Conservation (phyloP, 2,113 vertebrate genomes). For the Formicarius rufipectus region DNA sequence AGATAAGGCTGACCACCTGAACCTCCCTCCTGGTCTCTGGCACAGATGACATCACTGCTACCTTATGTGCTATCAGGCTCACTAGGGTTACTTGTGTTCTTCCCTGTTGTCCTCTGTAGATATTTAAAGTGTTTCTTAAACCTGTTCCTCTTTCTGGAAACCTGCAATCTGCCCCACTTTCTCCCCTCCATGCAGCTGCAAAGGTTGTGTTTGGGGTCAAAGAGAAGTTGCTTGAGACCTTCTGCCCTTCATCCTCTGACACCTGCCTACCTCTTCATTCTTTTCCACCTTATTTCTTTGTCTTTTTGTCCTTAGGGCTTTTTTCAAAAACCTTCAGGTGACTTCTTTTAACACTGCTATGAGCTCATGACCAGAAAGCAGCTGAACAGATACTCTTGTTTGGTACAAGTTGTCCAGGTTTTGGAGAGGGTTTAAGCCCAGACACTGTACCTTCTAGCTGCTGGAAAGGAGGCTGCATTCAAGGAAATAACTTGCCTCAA, state of each 20-base stretch:
- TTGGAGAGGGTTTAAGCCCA: neutral
- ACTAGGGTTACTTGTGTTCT: neutral
- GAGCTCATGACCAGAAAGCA: neutral
- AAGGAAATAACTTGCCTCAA: neutral
- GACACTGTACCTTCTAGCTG: neutral
- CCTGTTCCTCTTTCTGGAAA: neutral
- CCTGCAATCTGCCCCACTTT: neutral
- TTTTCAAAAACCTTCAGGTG: neutral
- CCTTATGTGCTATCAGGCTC: neutral
- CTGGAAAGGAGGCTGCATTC: neutral
- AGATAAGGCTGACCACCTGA: neutral
- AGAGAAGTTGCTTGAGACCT: neutral
- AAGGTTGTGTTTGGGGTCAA: neutral
- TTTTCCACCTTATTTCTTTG: neutral
- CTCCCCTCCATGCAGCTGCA: rapidly evolving
- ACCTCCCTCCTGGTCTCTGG: neutral
- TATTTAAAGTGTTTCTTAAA: neutral
- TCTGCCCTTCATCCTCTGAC: neutral
- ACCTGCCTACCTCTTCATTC: neutral
- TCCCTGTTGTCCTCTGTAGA: neutral
- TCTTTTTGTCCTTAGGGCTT: neutral
- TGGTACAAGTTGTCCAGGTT: neutral
- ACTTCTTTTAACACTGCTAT: neutral
- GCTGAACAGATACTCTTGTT: neutral
- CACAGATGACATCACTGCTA: neutral